Percentiles rank a stretch among this genome's conserved stretches.
Evolutionary conservation across 2,797 vertebrate genomes (phyloP).

Genomic region (Potorous gilbertii): DNA sequence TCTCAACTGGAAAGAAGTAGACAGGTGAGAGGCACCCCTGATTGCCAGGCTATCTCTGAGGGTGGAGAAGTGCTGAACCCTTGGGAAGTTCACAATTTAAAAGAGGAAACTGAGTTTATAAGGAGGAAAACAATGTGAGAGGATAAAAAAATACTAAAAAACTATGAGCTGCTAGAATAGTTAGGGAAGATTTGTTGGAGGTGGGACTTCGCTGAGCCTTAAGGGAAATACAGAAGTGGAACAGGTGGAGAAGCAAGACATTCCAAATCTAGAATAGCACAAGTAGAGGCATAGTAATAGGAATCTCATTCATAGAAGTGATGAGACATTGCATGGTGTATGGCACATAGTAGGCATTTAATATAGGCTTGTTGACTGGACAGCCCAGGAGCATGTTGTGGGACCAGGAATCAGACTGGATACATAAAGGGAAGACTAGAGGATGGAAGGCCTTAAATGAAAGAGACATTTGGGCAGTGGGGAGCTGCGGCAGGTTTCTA

Average conservation of each 20-base stretch:
- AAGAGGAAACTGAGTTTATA: neutral
- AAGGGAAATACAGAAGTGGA: neutral
- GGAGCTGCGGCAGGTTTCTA: neutral
- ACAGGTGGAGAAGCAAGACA: neutral
- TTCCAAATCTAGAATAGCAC: neutral
- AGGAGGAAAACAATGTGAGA: neutral
- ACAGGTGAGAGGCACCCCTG: conserved; percentile 84
- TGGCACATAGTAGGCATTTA: neutral
- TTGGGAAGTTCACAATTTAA: neutral
- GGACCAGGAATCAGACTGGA: neutral
- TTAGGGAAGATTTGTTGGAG: neutral
- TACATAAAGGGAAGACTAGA: neutral
- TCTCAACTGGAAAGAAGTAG: conserved; percentile 89
- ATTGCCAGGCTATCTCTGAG: neutral
- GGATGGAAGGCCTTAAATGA: neutral
- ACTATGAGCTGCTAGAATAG: neutral
- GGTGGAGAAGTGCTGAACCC: neutral
- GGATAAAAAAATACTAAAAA: neutral
- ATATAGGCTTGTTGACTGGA: neutral
- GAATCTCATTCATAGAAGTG: neutral
- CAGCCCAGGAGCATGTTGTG: neutral
- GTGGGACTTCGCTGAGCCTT: neutral
- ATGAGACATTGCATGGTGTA: neutral
- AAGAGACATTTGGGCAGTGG: neutral
- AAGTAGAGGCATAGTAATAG: neutral